phyloP scores from a whole-genome alignment of 2,888 invertebrate species.

The Dermolepida albohirtum region DNA sequence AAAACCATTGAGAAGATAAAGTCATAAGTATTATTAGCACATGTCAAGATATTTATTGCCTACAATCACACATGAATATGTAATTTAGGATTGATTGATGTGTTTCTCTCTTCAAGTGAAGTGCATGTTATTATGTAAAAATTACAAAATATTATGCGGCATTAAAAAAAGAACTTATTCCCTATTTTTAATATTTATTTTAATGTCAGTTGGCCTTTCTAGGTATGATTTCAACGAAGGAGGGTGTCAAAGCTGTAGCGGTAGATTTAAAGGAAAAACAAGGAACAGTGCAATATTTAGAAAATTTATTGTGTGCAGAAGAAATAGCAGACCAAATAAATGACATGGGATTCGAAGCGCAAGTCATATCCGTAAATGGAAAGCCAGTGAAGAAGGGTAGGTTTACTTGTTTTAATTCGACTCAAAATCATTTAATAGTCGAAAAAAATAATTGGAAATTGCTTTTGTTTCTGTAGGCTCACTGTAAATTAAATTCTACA shows the following conservation, averaged over 20 bases:
- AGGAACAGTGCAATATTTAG: conserved; percentile 73
- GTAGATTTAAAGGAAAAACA: conserved; percentile 75
- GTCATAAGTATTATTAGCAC: too few species aligned
- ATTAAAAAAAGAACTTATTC: background rate
- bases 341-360: conserved; percentile 85
- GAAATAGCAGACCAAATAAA: conserved; percentile 77
- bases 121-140: too few species aligned
- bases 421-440: background rate
- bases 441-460: too few species aligned
- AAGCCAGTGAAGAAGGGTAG: conserved; percentile 50
- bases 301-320: conserved; percentile 66
- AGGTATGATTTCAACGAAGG: conserved; percentile 72
- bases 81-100: too few species aligned
- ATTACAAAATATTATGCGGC: too few species aligned
- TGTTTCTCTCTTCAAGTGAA: too few species aligned
- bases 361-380: conserved; percentile 65
- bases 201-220: conserved; percentile 21
- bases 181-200: background rate
- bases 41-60: too few species aligned
- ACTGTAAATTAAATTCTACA: too few species aligned
- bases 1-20: too few species aligned
- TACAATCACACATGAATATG: too few species aligned
- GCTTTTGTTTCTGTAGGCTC: too few species aligned
- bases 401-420: background rate
- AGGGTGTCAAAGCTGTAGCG: conserved; percentile 72